Evolutionary conservation across 2,797 vertebrate species (phyloP), one percentile per base, ranked within the genome.

Genomic region (Pelobates cultripes): DNA sequence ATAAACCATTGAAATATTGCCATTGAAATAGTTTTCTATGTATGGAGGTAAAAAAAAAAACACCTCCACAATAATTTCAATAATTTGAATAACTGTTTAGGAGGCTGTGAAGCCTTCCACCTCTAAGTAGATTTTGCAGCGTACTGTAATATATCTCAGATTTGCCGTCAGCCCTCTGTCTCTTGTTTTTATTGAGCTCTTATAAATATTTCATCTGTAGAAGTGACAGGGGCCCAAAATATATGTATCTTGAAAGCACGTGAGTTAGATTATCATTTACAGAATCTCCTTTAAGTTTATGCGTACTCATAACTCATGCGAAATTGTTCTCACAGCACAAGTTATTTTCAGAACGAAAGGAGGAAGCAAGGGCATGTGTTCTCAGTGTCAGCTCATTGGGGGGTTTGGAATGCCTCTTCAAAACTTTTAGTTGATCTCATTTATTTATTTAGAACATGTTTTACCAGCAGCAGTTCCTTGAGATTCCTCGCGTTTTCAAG

Each of bases 131-230:
- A 17, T 15, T 43, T 64, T 64, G 60, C 40, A 4, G n/a, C 40
- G 13, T 43, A 0, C 51, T 1, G 14, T 57, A 12, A 73, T 73
- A 15, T 60, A 73, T 73, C 5, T 5, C 5, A 13, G 43, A 28
- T 64, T 64, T 64, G 61, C 61, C n/a, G 28, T 63, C 43, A 44
- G 43, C 60, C 73, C 40, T 64, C 60, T 42, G 53, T 6, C 55
- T 64, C 57, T 12, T 44, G 5, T 70, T 73, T 81, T 75, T 75
- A 76, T 43, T 51, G 55, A 8, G n/a, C 10, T 7, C 53, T 57
- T 76, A 63, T 61, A 81, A 75, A 81, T 81, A 75, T 75, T 63
- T 53, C 15, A 63, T n/a, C 43, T 68, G 68, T 68, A 68, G 74
- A 80, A 75, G 72, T 80, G 72, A 53, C 51, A 69, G 43, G 15